Evolutionary conservation across 2,113 vertebrate genomes (phyloP).

Genomic region (Dolichallabes microphthalmus): DNA sequence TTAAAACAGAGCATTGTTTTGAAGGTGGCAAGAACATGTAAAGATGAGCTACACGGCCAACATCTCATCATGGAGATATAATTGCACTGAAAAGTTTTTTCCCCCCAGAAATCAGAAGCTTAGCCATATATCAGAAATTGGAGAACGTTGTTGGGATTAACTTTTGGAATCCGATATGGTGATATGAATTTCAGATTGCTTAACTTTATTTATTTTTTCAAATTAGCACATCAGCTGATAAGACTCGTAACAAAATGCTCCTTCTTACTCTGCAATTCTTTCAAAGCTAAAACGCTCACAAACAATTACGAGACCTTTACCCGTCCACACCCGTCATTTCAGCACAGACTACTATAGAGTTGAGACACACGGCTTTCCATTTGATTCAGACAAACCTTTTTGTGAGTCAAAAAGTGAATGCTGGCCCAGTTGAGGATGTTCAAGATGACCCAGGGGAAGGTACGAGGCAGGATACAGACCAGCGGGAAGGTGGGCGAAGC

Average conservation of each 20-base stretch:
- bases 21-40: conserved; percentile 15
- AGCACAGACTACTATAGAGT: conserved; percentile 2
- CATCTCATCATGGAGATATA: not conserved
- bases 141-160: not conserved
- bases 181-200: not conserved
- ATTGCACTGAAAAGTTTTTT: no score
- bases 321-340: not conserved
- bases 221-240: not conserved
- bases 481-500: conserved; percentile 84
- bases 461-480: conserved; percentile 86
- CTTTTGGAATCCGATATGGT: not conserved
- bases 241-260: not conserved
- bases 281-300: not conserved
- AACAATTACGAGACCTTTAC: not conserved
- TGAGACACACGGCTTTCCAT: not conserved
- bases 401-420: conserved; percentile 88
- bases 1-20: conserved; percentile 1
- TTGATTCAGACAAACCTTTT: conserved; percentile 81
- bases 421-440: conserved; percentile 85
- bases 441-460: conserved; percentile 90
- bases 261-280: not conserved
- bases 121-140: not conserved
- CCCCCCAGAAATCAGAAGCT: not conserved
- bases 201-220: not conserved
- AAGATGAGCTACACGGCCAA: not conserved